Evolutionary conservation across 1,140 invertebrate species (phyloP), one percentile per base, ranked within the genome.

Genomic region (Matsumurasca onukii): DNA sequence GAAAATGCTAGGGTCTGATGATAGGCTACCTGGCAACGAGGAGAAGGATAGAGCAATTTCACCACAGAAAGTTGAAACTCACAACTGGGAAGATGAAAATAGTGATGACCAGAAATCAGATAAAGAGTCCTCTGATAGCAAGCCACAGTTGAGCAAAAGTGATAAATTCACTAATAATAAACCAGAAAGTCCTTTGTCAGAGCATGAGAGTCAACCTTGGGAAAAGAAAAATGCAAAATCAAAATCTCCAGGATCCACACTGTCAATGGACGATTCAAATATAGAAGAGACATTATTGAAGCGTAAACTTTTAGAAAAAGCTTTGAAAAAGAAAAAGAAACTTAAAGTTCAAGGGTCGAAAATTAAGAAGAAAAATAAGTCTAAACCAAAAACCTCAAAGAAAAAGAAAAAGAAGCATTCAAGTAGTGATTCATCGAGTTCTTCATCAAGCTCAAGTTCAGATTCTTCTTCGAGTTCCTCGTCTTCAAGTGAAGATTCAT

Each of bases 1-100:
- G 57, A 70, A 70, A 57, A 70, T 70, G 65, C 52, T 70, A 29
- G 52, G 65, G 25, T 63, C 67, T 31, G 69, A 70, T 48, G 45
- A 64, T 17, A 31, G 63, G 22, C 22, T 20, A 31, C 39, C 67
- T 25, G 57, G 55, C 0, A 29, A 49, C 2, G 45, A 48, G 13
- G 57, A 67, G n/a, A 61, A n/a, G 22, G 27, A 51, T 48, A 3
- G 3, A 24, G 25, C 52, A 29, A 29, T 29, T 52, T 3, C 12
- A 39, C 34, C 17, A 5, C 5, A 22, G n/a, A n/a, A n/a, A n/a
- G n/a, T n/a, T n/a, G n/a, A n/a, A n/a, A n/a, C 57, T 39, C 34
- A 62, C 3, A 69, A 3, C 24, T 29, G 27, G 48, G 51, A 70
- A 67, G 48, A 63, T 63, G 31, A 70, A n/a, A 31, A 9, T 52